phyloP scores from a whole-genome alignment of 2,888 invertebrate species.

The Apantesis nais region DNA sequence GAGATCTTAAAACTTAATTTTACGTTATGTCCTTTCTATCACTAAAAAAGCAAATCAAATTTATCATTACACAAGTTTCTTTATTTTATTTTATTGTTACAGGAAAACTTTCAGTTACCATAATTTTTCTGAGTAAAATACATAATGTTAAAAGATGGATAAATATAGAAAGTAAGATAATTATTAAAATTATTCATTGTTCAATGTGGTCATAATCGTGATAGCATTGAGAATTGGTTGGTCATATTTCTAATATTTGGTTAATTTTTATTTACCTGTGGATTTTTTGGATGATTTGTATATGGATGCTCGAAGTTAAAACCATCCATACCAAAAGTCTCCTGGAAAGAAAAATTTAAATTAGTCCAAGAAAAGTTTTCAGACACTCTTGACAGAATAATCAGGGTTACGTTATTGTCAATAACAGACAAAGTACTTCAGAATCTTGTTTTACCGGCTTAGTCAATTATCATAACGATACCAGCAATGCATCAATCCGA shows the following conservation, averaged over 20 bases:
- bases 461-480: too few relatives aligned
- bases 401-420: not conserved
- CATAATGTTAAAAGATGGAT: too few relatives aligned
- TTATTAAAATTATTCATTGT: not conserved
- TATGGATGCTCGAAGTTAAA: slow-evolving; percentile 4
- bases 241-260: not conserved
- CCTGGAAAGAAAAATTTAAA: not conserved
- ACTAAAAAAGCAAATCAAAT: too few relatives aligned
- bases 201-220: not conserved
- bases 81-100: too few relatives aligned
- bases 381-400: not conserved
- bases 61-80: too few relatives aligned
- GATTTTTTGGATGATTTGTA: not conserved
- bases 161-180: too few relatives aligned
- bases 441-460: too few relatives aligned
- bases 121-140: too few relatives aligned
- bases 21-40: too few relatives aligned
- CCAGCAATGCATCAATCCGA: not conserved
- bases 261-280: not conserved
- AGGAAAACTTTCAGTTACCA: too few relatives aligned
- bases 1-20: too few relatives aligned
- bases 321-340: not conserved
- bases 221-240: not conserved
- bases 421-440: not conserved
- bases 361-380: not conserved